These are phyloP conservation scores for Acanthornis magna DNA, from an alignment of 2,797 vertebrate genomes.

Conservation along the genomic window DNA sequence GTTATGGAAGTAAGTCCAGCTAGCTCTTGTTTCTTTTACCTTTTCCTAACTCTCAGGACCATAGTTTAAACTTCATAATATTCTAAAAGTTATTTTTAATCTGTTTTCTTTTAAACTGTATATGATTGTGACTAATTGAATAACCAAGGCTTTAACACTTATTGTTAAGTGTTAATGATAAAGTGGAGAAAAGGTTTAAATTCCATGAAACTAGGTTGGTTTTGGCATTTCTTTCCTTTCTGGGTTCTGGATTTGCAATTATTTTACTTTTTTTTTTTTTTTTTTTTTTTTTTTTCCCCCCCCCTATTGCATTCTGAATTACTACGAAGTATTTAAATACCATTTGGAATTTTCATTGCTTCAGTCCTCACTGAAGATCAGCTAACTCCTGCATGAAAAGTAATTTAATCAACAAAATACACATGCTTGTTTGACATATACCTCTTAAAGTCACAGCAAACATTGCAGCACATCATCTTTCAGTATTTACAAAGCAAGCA, in stretches of 20 bases:
- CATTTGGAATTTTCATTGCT: not conserved
- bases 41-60: not conserved
- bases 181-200: not conserved
- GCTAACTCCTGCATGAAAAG: not conserved
- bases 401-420: not conserved
- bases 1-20: not conserved
- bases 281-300: not conserved
- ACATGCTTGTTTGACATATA: accelerated
- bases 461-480: not conserved
- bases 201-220: not conserved
- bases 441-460: not conserved
- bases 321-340: not conserved
- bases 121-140: not conserved
- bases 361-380: not conserved
- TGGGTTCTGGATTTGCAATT: not conserved
- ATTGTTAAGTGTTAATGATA: not conserved
- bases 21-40: not conserved
- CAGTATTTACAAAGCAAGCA: not conserved
- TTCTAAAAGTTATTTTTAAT: not conserved
- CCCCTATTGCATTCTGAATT: not conserved
- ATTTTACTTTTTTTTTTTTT: not conserved
- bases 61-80: not conserved
- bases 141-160: not conserved
- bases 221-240: not conserved
- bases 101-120: not conserved